phyloP scores from a whole-genome alignment of 53 echinoderm and acorn worm genomes.

The Zoroaster sp. region DNA sequence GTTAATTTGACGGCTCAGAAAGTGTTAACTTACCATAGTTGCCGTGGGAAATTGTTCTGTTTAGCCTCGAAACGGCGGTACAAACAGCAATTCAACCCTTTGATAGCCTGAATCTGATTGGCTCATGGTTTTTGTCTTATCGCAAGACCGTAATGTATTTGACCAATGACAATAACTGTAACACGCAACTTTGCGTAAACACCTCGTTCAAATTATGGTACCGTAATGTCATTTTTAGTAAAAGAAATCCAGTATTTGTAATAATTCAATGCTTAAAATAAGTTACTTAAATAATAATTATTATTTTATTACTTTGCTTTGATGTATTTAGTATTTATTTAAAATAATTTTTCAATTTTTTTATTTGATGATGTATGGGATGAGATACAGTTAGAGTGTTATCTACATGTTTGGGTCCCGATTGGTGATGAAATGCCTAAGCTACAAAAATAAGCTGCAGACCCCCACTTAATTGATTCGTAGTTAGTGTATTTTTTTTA shows the following conservation, averaged over 20 bases:
- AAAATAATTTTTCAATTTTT: too few relatives aligned
- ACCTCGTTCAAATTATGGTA: background rate
- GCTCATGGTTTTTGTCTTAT: background rate
- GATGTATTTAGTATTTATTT: background rate
- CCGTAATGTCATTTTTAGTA: background rate
- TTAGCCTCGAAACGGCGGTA: conserved; percentile 54
- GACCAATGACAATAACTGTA: background rate
- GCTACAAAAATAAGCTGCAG: too few relatives aligned
- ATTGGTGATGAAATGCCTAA: too few relatives aligned
- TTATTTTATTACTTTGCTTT: background rate
- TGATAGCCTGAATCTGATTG: background rate
- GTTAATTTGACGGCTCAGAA: background rate
- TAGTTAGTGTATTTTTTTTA: too few relatives aligned
- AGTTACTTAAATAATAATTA: background rate
- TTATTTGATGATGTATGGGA: background rate
- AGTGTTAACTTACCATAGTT: conserved; percentile 6
- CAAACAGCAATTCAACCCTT: background rate
- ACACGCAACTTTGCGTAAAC: background rate
- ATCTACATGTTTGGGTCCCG: too few relatives aligned
- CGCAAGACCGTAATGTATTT: background rate
- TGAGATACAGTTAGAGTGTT: background rate
- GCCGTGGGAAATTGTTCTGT: background rate
- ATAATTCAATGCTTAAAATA: background rate
- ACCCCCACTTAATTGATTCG: too few relatives aligned
- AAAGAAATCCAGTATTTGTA: background rate